Base-by-base conservation (phyloP, 2,113 vertebrate species). In the Rhinogobius similis region DNA sequence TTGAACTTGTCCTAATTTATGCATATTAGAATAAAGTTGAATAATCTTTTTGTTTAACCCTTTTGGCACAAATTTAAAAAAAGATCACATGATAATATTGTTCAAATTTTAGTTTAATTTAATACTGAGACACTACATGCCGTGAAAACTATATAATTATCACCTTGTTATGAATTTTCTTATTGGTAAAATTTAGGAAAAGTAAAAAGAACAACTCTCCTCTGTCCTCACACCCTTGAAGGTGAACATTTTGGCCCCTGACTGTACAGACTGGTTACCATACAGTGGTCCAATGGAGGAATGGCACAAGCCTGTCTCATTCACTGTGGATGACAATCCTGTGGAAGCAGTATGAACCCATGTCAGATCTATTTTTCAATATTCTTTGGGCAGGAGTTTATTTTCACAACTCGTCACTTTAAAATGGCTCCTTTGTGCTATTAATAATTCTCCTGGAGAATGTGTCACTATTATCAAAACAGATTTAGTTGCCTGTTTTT, bases 391-490 rank as follows among this genome's bases (percentile, higher is more conserved):
- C 63, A 62, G 20, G 70, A 55, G 65, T 72, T 65, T 76, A 67
- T 76, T 82, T 83, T 75, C 41, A 82, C 72, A 69, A 76, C 64
- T 26, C 20, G 16, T 13, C 43, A 68, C 72, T 63, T 24, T 46
- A 50, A 32, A 65, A 9, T 59, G 46, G 68, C 58, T 67, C 29
- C 68, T 73, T 72, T 73, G 46, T 68, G 71, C 59, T 77, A 81
- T 82, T 80, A 75, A 82, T 81, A 78, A 65, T 75, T 76, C 44
- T 70, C 23, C 43, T 39, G 27, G 67, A 80, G 72, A 39, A 14
- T 59, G 61, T 69, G 76, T 75, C 79, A 50, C 70, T 55, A 44
- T 77, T 48, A 81, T 75, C 39, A 77, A 68, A 83, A 80, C 23
- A 82, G 65, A 86, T 79, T 50, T 77, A 73, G 50, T 50, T 1